Conservation (phyloP, 2,797 vertebrate genomes). For the Catharus ustulatus region DNA sequence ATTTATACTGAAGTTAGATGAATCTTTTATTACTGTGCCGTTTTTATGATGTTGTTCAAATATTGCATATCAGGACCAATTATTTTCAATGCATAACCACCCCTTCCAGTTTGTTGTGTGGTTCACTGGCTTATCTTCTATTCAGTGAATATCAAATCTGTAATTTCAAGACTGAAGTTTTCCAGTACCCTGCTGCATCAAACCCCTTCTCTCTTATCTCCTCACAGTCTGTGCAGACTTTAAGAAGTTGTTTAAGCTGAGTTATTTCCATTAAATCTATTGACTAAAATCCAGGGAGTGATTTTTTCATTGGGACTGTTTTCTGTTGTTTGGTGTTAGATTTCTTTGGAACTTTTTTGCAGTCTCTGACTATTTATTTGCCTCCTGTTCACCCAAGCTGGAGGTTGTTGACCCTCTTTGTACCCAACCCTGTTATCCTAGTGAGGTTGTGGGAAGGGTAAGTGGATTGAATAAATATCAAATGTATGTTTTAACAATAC, state of each 20-base stretch:
- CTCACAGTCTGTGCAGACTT: neutral
- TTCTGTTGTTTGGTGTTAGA: neutral
- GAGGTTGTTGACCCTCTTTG: neutral
- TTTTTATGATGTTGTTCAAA: neutral
- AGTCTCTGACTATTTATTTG: neutral
- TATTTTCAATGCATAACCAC: neutral
- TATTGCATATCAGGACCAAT: neutral
- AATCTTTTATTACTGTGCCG: neutral
- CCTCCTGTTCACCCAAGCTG: neutral
- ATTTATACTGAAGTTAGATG: neutral
- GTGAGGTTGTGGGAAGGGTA: neutral
- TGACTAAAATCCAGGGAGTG: neutral
- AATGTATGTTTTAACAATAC: neutral
- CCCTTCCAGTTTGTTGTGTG: neutral
- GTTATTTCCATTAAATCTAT: neutral
- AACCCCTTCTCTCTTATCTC: neutral
- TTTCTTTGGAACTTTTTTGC: neutral
- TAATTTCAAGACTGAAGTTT: neutral
- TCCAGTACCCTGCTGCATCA: neutral
- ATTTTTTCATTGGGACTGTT: neutral
- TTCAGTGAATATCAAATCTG: neutral
- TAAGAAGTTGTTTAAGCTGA: neutral
- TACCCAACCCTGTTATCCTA: neutral
- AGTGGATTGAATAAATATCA: neutral
- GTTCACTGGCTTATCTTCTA: neutral